Evolutionary conservation across 2,888 invertebrate genomes (phyloP).

Genomic region (Rhagium mordax): DNA sequence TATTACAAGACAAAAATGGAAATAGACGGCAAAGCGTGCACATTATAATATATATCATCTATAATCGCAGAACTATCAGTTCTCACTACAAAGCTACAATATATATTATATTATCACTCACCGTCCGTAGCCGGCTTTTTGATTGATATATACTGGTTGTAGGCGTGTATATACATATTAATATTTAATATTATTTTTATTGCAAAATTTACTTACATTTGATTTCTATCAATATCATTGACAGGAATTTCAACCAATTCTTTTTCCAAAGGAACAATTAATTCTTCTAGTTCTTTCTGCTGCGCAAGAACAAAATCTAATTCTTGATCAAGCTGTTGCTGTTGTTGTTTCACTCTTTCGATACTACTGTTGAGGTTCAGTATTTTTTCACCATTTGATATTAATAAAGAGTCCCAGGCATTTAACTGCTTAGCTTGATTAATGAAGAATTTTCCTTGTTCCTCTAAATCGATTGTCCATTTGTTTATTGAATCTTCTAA

Average conservation of each 20-base stretch:
- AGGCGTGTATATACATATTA: too few relatives aligned
- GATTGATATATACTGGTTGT: too few relatives aligned
- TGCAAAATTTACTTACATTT: slow-evolving; percentile 81
- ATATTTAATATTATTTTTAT: too few relatives aligned
- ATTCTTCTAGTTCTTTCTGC: slow-evolving; percentile 92
- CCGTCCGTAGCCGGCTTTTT: too few relatives aligned
- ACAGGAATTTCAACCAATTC: slow-evolving; percentile 80
- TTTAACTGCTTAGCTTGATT: slow-evolving; percentile 97
- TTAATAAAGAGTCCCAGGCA: slow-evolving; percentile 93
- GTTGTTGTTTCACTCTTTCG: slow-evolving; percentile 91
- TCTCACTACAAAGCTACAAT: too few relatives aligned
- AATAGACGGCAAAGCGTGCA: too few relatives aligned
- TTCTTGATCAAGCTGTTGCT: slow-evolving; percentile 92
- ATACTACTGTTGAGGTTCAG: slow-evolving; percentile 88
- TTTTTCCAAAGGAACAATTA: slow-evolving; percentile 89
- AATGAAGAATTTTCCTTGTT: slow-evolving; percentile 93
- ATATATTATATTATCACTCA: too few relatives aligned
- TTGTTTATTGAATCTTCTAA: slow-evolving; percentile 94
- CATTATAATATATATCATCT: too few relatives aligned
- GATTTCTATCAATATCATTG: slow-evolving; percentile 90
- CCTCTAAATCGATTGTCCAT: slow-evolving; percentile 93
- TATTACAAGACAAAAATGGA: too few relatives aligned
- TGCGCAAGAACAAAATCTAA: slow-evolving; percentile 94
- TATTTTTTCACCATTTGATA: slow-evolving; percentile 95
- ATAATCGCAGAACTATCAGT: too few relatives aligned